These are phyloP conservation scores for Acanthopagrus latus DNA, from an alignment of 2,797 vertebrate genomes.

Conservation along the genomic window DNA sequence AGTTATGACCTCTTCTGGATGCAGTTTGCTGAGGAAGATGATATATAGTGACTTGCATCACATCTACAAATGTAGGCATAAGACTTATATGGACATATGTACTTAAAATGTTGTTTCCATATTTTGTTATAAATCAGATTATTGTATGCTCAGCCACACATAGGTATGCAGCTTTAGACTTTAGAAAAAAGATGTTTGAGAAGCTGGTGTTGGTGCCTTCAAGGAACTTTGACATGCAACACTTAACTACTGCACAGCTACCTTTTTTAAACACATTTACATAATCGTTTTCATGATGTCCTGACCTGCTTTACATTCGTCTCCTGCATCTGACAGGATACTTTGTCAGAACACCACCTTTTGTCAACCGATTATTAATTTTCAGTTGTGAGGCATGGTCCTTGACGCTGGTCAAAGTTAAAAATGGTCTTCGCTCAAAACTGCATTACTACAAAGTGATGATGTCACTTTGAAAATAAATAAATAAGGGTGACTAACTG, in stretches of 20 bases:
- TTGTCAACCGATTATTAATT: constrained; percentile 31
- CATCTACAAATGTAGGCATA: no score
- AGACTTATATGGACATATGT: no score
- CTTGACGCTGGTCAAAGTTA: constrained; percentile 26
- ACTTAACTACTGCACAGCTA: neutral
- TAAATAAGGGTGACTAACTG: constrained; percentile 34
- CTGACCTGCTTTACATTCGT: constrained; percentile 4
- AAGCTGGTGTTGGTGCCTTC: neutral
- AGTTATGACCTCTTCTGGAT: no score
- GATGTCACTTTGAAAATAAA: constrained; percentile 10
- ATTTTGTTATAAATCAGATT: no score
- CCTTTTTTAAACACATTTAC: neutral
- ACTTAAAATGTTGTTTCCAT: no score
- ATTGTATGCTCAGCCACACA: no score
- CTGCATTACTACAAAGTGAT: constrained; percentile 25
- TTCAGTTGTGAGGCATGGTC: constrained; percentile 17
- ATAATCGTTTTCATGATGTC: neutral
- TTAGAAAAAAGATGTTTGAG: neutral
- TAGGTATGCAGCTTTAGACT: neutral
- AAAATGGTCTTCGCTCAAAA: constrained; percentile 34
- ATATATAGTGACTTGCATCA: no score
- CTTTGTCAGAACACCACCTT: constrained; percentile 30
- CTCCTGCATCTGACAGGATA: constrained; percentile 19
- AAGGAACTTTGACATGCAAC: neutral
- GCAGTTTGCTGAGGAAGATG: no score